Conservation (phyloP, 2,113 vertebrate species). For the Bubo bubo region DNA sequence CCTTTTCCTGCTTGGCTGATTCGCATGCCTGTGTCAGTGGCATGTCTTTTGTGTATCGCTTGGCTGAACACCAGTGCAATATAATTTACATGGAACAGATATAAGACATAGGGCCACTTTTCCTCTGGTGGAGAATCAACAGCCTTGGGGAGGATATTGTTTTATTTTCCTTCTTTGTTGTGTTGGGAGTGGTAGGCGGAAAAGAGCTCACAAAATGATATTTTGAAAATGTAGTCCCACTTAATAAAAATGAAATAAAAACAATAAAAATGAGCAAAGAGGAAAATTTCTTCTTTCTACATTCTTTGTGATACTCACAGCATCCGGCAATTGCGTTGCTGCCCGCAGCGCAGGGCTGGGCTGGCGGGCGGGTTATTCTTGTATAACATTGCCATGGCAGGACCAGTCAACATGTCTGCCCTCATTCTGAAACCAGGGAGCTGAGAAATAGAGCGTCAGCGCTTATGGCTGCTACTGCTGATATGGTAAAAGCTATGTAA, state of each 20-base stretch:
- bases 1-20: neutral
- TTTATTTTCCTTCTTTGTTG: neutral
- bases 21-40: neutral
- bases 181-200: neutral
- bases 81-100: neutral
- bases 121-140: neutral
- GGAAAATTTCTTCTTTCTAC: neutral
- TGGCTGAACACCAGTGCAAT: neutral
- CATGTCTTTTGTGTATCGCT: neutral
- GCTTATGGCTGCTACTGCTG: neutral
- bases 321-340: neutral
- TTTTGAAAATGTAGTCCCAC: neutral
- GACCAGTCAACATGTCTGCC: neutral
- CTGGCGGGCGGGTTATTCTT: neutral
- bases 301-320: neutral
- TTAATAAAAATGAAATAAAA: neutral
- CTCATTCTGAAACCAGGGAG: neutral
- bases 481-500: neutral
- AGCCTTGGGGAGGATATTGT: neutral
- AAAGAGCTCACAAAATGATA: neutral
- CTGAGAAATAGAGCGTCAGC: neutral
- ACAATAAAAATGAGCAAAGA: neutral
- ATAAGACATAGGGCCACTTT: neutral
- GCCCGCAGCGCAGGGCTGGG: neutral
- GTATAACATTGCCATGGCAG: neutral